These are phyloP conservation scores for Melipona quadrifasciata DNA, from an alignment of 1,140 invertebrate species.

Conservation along the genomic window DNA sequence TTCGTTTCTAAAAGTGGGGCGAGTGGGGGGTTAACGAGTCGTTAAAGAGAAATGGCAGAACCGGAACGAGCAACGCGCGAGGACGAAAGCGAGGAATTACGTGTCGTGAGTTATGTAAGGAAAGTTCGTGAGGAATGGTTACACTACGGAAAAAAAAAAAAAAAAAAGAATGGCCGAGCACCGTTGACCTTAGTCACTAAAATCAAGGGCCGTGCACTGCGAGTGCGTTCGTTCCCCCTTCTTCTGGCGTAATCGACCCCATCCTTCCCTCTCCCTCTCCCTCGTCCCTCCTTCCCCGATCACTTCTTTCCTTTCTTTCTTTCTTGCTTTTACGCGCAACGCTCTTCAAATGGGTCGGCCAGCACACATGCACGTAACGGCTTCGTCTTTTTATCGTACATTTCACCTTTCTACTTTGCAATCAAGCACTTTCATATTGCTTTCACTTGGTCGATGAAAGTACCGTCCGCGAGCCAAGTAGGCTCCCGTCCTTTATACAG, in stretches of 20 bases:
- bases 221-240: not conserved
- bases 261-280: slow-evolving; percentile 36
- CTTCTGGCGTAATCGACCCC: slow-evolving; percentile 38
- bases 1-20: not conserved
- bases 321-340: slow-evolving; percentile 43
- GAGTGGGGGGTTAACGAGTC: not conserved
- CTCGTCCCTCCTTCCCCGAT: not conserved
- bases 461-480: slow-evolving; percentile 79
- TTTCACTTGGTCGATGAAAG: slow-evolving; percentile 82
- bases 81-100: slow-evolving; percentile 34
- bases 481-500: slow-evolving; percentile 76
- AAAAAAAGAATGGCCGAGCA: slow-evolving; percentile 43
- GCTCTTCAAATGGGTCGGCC: slow-evolving; percentile 76
- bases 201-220: slow-evolving; percentile 70
- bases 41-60: slow-evolving; percentile 6
- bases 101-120: slow-evolving; percentile 22
- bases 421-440: slow-evolving; percentile 83
- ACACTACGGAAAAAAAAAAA: slow-evolving; percentile 19
- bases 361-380: slow-evolving; percentile 79
- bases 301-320: not conserved
- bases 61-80: not conserved
- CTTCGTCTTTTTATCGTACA: slow-evolving; percentile 81
- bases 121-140: slow-evolving; percentile 10
- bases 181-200: slow-evolving; percentile 75
- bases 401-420: slow-evolving; percentile 83